phyloP scores from a whole-genome alignment of 2,797 vertebrate species.

The Adelosebastes latens region DNA sequence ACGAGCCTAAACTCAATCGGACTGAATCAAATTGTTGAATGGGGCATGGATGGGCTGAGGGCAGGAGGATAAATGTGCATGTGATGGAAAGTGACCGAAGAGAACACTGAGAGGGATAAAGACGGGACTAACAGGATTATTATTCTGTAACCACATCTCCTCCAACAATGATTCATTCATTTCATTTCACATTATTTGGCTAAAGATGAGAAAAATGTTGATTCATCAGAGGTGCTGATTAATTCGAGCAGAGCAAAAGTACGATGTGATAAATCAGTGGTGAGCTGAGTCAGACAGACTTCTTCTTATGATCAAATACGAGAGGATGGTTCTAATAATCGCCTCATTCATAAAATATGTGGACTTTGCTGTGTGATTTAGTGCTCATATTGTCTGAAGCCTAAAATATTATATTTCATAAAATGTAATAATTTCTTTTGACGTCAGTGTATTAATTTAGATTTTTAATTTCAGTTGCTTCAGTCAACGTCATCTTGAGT shows the following conservation, averaged over 20 bases:
- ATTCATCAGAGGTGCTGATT: neutral
- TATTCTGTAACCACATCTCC: neutral
- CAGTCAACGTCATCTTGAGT: neutral
- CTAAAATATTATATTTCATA: neutral
- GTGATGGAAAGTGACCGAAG: constrained; percentile 2
- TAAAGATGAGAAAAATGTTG: neutral
- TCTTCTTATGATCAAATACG: neutral
- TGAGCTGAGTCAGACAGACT: neutral
- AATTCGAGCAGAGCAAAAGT: neutral
- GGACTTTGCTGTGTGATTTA: neutral
- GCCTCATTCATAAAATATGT: neutral
- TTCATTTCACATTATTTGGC: neutral
- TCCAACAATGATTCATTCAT: neutral
- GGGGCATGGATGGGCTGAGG: neutral
- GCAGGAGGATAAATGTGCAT: neutral
- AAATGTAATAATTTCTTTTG: neutral
- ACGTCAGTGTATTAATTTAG: neutral
- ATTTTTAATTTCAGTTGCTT: neutral
- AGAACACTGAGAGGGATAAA: constrained; percentile 1
- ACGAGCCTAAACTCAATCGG: constrained; percentile 35
- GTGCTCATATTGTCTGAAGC: neutral
- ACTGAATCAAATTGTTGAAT: constrained; percentile 29
- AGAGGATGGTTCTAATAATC: neutral
- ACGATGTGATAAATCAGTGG: neutral
- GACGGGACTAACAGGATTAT: constrained; percentile 18